Conservation (phyloP, 1,140 invertebrate species). For the Drosophila triauraria region DNA sequence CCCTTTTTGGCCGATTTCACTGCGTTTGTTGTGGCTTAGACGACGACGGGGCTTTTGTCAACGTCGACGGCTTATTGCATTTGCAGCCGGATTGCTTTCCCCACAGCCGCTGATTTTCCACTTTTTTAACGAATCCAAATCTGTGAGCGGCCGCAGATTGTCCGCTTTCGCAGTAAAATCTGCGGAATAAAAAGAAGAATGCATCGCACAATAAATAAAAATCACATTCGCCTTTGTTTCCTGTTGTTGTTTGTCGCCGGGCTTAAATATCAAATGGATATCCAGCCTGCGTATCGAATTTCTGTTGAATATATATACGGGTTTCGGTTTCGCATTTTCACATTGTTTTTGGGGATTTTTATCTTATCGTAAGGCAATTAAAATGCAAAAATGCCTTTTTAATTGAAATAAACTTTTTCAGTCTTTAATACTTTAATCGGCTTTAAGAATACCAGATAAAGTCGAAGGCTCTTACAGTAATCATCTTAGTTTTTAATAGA, state of each 20-base stretch:
- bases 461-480: not conserved
- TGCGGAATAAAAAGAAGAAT: constrained; percentile 62
- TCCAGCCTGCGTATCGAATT: constrained; percentile 55
- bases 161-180: constrained; percentile 59
- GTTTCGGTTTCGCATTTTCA: constrained; percentile 9
- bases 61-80: constrained; percentile 77
- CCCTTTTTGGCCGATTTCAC: not conserved
- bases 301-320: constrained; percentile 55
- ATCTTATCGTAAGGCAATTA: constrained; percentile 73
- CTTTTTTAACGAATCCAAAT: constrained; percentile 72
- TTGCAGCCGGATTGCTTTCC: constrained; percentile 51
- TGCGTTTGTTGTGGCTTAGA: constrained; percentile 55
- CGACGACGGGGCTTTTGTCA: constrained; percentile 52
- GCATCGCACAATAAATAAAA: constrained; percentile 66
- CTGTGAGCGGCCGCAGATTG: constrained; percentile 62
- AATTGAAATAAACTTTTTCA: constrained; percentile 57
- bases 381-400: constrained; percentile 75
- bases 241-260: constrained; percentile 44
- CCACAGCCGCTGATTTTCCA: constrained; percentile 49
- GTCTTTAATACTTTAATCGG: constrained; percentile 11
- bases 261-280: constrained; percentile 76
- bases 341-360: constrained; percentile 56
- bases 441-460: not conserved
- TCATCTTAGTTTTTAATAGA: not conserved
- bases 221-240: constrained; percentile 64